A percentile compares a stretch with the other conserved stretches of the same genome.
Conservation (phyloP, 2,888 invertebrate genomes). For the Agrochola lychnidis region DNA sequence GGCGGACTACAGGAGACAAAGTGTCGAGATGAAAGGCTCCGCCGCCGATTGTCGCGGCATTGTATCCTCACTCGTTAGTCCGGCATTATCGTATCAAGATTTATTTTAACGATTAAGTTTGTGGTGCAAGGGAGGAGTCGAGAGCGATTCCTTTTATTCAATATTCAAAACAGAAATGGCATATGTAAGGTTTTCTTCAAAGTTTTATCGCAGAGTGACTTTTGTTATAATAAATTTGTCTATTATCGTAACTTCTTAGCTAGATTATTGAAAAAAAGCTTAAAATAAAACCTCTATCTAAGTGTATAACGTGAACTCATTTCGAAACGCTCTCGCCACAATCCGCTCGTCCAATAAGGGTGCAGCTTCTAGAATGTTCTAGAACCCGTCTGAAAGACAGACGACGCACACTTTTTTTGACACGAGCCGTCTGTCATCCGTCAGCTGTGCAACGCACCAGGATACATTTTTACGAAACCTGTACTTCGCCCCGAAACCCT, state of each 20-base stretch:
- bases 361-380: too few species aligned
- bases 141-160: slow-evolving; percentile 54
- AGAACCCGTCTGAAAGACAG: too few species aligned
- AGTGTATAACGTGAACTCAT: background rate
- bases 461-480: too few species aligned
- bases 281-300: background rate
- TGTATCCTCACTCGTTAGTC: slow-evolving; percentile 90
- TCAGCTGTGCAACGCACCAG: too few species aligned
- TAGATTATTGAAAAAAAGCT: background rate
- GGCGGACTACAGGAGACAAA: slow-evolving; percentile 82
- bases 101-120: slow-evolving; percentile 89
- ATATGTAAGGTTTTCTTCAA: background rate
- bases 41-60: slow-evolving; percentile 89
- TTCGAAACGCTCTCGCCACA: too few species aligned
- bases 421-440: too few species aligned
- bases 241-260: background rate
- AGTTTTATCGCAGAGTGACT: background rate
- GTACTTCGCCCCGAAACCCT: too few species aligned
- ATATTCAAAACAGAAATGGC: background rate
- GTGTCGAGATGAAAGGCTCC: slow-evolving; percentile 89
- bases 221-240: background rate
- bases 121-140: slow-evolving; percentile 64
- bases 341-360: too few species aligned
- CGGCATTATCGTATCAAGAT: slow-evolving; percentile 89
- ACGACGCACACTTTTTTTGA: too few species aligned